phyloP scores from a whole-genome alignment of 2,113 vertebrate genomes.

The Syngnathus typhle region DNA sequence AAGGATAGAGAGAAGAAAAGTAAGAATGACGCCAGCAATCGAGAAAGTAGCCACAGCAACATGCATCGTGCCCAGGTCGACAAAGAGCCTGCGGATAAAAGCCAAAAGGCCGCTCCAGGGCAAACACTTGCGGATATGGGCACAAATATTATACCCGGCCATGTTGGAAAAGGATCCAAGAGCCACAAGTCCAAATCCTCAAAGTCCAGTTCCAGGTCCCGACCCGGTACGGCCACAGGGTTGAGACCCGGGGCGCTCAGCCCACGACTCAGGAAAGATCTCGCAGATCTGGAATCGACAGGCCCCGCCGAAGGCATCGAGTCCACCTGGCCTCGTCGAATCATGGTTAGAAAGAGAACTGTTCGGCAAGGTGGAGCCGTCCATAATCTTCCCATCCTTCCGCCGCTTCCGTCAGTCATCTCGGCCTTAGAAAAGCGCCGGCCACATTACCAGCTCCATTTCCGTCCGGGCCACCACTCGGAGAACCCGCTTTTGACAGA shows the following conservation, averaged over 20 bases:
- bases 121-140: constrained; percentile 18
- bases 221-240: constrained; percentile 61
- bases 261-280: constrained; percentile 36
- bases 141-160: constrained; percentile 13
- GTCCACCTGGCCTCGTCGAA: constrained; percentile 72
- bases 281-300: constrained; percentile 41
- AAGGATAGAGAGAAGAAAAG: constrained; percentile 8
- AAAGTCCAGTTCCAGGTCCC: constrained; percentile 51
- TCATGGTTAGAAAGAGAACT: constrained; percentile 71
- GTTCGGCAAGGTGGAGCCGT: constrained; percentile 73
- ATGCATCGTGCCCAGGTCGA: constrained; percentile 7
- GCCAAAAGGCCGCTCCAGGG: constrained; percentile 12
- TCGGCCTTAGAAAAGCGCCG: constrained; percentile 65
- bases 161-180: constrained; percentile 36
- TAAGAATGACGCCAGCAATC: constrained; percentile 7
- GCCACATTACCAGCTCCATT: constrained; percentile 39
- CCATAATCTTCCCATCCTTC: constrained; percentile 75
- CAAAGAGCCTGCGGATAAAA: neutral
- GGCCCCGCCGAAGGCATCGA: constrained; percentile 60
- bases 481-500: constrained; percentile 56
- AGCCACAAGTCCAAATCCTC: constrained; percentile 58
- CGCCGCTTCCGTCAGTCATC: constrained; percentile 69
- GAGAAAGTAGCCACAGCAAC: constrained; percentile 15
- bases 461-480: constrained; percentile 54
- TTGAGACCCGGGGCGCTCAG: constrained; percentile 44